Conservation (phyloP, 1,140 invertebrate species). For the Drosophila ironensis region DNA sequence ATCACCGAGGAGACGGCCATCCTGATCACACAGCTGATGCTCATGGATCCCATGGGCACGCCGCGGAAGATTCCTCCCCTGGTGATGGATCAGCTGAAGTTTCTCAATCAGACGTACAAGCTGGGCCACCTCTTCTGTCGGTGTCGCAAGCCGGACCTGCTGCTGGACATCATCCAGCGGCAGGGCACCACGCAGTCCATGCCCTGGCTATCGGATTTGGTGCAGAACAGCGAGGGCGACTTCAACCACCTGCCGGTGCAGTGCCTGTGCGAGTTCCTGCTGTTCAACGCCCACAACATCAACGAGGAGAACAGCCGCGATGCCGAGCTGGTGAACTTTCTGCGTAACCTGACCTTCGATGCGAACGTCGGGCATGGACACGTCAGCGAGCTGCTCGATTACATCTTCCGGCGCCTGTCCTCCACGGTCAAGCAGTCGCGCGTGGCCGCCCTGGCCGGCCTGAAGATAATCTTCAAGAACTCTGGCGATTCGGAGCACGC, state of each 20-base stretch:
- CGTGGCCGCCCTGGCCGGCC: slow-evolving; percentile 88
- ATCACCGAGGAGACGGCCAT: slow-evolving; percentile 96
- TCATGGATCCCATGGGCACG: slow-evolving; percentile 92
- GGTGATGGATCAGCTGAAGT: slow-evolving; percentile 91
- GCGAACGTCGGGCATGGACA: slow-evolving; percentile 85
- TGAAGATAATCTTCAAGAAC: slow-evolving; percentile 84
- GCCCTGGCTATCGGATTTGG: slow-evolving; percentile 97
- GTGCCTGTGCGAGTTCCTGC: slow-evolving; percentile 97
- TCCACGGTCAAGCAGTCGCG: slow-evolving; percentile 90
- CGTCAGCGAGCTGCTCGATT: slow-evolving; percentile 93
- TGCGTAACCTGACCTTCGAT: slow-evolving; percentile 87
- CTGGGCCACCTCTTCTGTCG: slow-evolving; percentile 95
- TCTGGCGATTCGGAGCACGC: slow-evolving; percentile 78
- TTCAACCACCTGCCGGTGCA: slow-evolving; percentile 90
- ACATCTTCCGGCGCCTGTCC: slow-evolving; percentile 93
- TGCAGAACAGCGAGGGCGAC: slow-evolving; percentile 92
- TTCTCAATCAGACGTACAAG: slow-evolving; percentile 89
- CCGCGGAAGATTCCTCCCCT: slow-evolving; percentile 89
- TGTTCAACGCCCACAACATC: slow-evolving; percentile 85
- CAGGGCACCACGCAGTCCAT: slow-evolving; percentile 95
- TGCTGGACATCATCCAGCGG: slow-evolving; percentile 95
- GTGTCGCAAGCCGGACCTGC: slow-evolving; percentile 94
- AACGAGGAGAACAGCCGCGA: slow-evolving; percentile 78
- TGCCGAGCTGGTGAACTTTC: slow-evolving; percentile 90
- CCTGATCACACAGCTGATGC: slow-evolving; percentile 90